Base-by-base conservation (phyloP, 2,888 invertebrate species). In the Sepiola atlantica region DNA sequence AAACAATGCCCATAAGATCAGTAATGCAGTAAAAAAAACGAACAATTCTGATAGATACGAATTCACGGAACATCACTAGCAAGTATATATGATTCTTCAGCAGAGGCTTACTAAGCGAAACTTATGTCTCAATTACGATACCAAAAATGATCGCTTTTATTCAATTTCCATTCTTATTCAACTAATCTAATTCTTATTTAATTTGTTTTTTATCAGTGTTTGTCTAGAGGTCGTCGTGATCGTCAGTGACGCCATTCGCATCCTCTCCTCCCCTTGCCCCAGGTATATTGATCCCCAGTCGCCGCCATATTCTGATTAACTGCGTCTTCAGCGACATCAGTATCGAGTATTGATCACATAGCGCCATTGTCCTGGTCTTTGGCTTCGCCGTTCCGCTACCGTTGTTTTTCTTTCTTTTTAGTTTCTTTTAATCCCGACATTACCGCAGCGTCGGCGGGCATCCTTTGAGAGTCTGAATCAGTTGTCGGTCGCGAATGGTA, bases 401-500 rank as follows among this genome's bases (percentile, higher is more conserved):
- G 77, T 45, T 45, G n/a, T 77, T 77, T 18, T 77, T n/a, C 6
- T 28, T 10, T 28, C n/a, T n/a, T n/a, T n/a, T n/a, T n/a, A 18
- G 0, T 57, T 24, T 20, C 57, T 24, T 24, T 21, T 6, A 16
- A 21, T 20, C 61, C 61, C 21, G 61, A 20, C 24, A 21, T 21
- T 28, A 21, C 24, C 28, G 61, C 61, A 28, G 61, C 12, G 24
- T 6, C 21, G 77, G 77, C n/a, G n/a, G 77, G n/a, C 77, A 77
- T 77, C 77, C 77, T 77, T 77, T 77, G 77, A 77, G 77, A 16
- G n/a, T 77, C n/a, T 77, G n/a, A 77, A 77, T 77, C 77, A 77
- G 77, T 77, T 77, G 77, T n/a, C 77, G n/a, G n/a, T 77, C 32
- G 77, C n/a, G 77, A 77, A 77, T n/a, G 77, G 77, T n/a, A 28